Conservation (phyloP, 2,888 invertebrate species). For the Automeris io region DNA sequence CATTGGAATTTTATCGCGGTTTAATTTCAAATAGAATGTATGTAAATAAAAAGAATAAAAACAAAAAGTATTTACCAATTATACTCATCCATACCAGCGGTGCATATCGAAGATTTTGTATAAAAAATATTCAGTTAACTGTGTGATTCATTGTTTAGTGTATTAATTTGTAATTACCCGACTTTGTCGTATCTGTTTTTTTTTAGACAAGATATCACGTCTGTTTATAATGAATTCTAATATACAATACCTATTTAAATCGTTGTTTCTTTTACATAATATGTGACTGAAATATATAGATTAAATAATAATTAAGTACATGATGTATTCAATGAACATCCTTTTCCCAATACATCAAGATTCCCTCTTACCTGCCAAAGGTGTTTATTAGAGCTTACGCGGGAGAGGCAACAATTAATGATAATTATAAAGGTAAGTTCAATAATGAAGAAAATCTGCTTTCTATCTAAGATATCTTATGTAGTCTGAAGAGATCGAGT, state of each 20-base stretch:
- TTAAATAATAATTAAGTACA: no score
- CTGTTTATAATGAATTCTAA: no score
- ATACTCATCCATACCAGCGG: slow-evolving; percentile 75
- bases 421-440: no score
- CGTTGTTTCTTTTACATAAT: no score
- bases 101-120: slow-evolving; percentile 67
- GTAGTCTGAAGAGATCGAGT: slow-evolving; percentile 46
- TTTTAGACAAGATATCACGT: no score
- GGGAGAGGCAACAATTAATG: no score
- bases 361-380: no score
- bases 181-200: slow-evolving; percentile 10
- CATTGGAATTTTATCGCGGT: slow-evolving; percentile 27
- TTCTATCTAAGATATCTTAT: slow-evolving; percentile 23
- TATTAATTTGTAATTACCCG: slow-evolving; percentile 13
- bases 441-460: neutral
- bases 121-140: slow-evolving; percentile 33
- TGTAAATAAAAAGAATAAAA: slow-evolving; percentile 24
- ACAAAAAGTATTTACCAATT: slow-evolving; percentile 51
- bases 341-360: no score
- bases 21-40: slow-evolving; percentile 12
- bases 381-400: no score
- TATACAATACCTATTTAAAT: no score
- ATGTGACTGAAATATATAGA: no score
- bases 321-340: no score
- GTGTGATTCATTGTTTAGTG: slow-evolving; percentile 30